phyloP scores from a whole-genome alignment of 2,113 vertebrate genomes.

The Mormyrus lacerda region DNA sequence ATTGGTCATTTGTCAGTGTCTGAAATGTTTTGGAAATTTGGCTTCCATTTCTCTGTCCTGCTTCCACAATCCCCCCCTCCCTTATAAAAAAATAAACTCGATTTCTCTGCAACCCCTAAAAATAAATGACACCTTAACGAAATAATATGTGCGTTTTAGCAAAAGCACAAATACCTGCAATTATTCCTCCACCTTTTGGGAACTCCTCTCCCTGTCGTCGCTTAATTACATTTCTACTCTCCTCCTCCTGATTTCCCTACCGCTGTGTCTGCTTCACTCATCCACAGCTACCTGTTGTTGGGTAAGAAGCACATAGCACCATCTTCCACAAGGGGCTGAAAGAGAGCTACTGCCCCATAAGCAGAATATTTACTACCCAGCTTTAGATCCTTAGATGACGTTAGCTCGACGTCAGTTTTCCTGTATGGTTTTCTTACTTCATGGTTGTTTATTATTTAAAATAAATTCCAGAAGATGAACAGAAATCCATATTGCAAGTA shows the following conservation, averaged over 20 bases:
- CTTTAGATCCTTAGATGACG: background rate
- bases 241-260: background rate
- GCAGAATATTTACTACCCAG: background rate
- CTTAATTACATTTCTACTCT: background rate
- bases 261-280: background rate
- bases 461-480: background rate
- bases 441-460: background rate
- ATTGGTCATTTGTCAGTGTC: conserved; percentile 8
- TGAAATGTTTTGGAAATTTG: conserved; percentile 12
- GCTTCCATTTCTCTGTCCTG: background rate
- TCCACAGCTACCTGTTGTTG: background rate
- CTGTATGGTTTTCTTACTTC: background rate
- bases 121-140: background rate
- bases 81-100: background rate
- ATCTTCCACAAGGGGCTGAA: background rate
- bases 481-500: background rate
- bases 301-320: background rate
- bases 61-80: background rate
- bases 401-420: background rate
- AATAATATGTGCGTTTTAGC: background rate
- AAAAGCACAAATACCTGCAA: background rate
- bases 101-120: background rate
- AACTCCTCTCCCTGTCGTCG: background rate
- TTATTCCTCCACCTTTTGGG: background rate
- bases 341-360: background rate